Conservation (phyloP, 1,140 invertebrate species). For the Lerema accius region DNA sequence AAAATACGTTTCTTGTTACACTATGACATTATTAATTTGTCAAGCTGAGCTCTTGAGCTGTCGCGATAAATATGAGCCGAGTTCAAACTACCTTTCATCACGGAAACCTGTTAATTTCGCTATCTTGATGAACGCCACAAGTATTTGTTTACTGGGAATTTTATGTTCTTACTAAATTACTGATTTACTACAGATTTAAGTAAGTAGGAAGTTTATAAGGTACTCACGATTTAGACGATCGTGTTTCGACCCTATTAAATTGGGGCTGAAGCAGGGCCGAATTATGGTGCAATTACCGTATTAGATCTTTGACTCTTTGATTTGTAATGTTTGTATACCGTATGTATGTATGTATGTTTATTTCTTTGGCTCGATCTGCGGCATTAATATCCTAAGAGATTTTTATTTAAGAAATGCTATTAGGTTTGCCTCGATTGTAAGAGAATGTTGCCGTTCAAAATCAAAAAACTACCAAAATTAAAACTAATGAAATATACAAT, state of each 20-base stretch:
- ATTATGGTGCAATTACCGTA: background rate
- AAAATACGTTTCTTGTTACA: background rate
- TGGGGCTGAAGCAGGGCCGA: background rate
- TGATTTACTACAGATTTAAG: slow-evolving; percentile 12
- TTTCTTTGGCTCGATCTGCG: no score
- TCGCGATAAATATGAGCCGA: slow-evolving; percentile 3
- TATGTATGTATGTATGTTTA: no score
- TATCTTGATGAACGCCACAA: slow-evolving; percentile 17
- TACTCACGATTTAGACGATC: background rate
- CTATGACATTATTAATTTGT: slow-evolving; percentile 20
- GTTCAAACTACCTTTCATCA: slow-evolving; percentile 9
- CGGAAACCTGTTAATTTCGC: slow-evolving; percentile 22
- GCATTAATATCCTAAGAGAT: no score
- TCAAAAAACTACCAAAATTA: no score
- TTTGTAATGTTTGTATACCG: no score
- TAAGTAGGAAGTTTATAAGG: background rate
- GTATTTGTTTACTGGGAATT: slow-evolving; percentile 24
- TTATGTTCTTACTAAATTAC: slow-evolving; percentile 12
- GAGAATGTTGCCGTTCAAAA: no score
- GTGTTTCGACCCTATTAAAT: background rate
- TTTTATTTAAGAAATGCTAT: no score
- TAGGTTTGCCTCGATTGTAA: no score
- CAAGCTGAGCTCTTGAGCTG: slow-evolving; percentile 3
- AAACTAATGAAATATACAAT: no score
- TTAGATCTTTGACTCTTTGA: no score